Evolutionary conservation across 2,888 invertebrate species (phyloP), one percentile per base, ranked within the genome.

Genomic region (Hoplodrina ambigua): DNA sequence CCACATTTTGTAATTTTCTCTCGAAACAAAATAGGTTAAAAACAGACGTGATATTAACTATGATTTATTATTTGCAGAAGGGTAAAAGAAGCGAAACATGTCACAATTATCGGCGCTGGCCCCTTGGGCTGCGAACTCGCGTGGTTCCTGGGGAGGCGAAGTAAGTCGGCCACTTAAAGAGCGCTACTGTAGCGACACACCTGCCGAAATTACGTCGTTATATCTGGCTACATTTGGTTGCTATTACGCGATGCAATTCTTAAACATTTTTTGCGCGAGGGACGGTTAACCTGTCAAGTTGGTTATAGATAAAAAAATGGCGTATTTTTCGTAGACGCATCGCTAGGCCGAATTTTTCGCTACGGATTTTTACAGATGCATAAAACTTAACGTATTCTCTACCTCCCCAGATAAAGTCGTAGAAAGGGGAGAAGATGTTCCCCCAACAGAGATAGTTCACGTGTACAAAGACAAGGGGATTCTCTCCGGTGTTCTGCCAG

Each of bases 391-490:
- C 4, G 17, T 6, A 17, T 17, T 46, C 0, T 17, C 46, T 46
- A 6, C 46, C 55, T 75, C 5, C 13, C 41, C 44, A 75, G 71
- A 69, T 25, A 13, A 2, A 0, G 2, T 69, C 10, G 69, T 69
- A 19, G 33, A 10, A 1, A 68, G 49, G 10, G 0, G 25, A 0
- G 50, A 44, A 0, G 75, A 56, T 2, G 25, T 10, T 0, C 49
- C 25, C 2, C 65, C 93, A 0, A 63, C 89, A 3, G 72, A 93
- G 78, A 68, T 95, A 10, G 84, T 87, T 3, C 93, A 92, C 69
- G 71, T 95, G 4, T 89, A 89, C 80, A 94, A 94, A 79, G 94
- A 94, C 76, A 88, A 89, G 64, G 95, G 95, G 4, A 84, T 96
- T 4, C 68, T 95, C 82, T 83, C 90, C 0, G 88, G 90, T 59